Evolutionary conservation across 2,797 vertebrate genomes (phyloP), one percentile per base, ranked within the genome.

Genomic region (Petrocephalus sullivani): DNA sequence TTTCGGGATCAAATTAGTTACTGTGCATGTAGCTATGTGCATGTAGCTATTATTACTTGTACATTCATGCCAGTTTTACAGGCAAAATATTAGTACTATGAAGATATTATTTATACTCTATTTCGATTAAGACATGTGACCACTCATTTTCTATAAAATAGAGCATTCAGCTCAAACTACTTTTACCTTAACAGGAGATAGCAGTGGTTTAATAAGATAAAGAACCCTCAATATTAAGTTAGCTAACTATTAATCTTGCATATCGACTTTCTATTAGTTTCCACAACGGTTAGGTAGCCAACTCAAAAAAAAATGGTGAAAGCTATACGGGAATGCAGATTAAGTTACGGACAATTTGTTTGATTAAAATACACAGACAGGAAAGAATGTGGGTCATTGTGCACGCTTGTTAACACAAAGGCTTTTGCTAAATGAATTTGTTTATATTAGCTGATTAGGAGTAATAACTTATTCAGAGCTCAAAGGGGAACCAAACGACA

Each of bases 371-470:
- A 86, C 56, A 2, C 56, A 16, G 54, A 54, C 81, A 41, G 28
- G 56, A 60, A 86, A 33, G 56, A 58, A 56, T 56, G 84, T 56
- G 84, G 54, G 54, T 58, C 84, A 58, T 85, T 57, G 21, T 86
- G 84, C 56, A 86, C 19, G 84, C 54, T 58, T 41, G 84, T 86
- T 58, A 86, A 86, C 28, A 58, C 54, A 85, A 86, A 58, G 84
- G 21, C 84, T 86, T 86, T 86, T 37, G 84, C 54, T 57, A 58
- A 86, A 86, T 86, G 84, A 86, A 86, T 60, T 60, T 86, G 84
- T 58, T 86, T 58, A 86, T 58, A 58, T 58, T 58, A 86, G 84
- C 56, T 86, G 54, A 58, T 41, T 58, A 86, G 54, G 28, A 41
- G 54, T 58, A 58, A 58, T 86, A 60, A 53, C 84, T 57, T 86